These are phyloP conservation scores for Scelioninae gen. 2 DNA, from an alignment of 2,888 invertebrate species.

Conservation along the genomic window DNA sequence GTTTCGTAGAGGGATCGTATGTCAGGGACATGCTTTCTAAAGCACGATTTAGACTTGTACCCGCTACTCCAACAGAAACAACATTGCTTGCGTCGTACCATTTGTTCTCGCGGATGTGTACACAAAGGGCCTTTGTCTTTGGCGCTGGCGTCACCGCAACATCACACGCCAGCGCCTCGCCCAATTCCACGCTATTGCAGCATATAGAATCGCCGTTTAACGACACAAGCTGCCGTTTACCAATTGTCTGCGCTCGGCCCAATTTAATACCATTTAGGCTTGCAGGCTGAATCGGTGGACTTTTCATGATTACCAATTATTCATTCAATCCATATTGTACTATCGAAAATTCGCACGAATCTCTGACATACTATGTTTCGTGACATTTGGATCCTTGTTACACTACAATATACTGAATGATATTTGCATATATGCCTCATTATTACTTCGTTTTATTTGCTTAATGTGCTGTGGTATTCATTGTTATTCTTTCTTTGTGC, in stretches of 20 bases:
- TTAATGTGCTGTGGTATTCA: constrained; percentile 23
- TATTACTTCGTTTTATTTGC: constrained; percentile 40
- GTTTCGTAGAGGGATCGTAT: constrained; percentile 85
- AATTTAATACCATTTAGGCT: constrained; percentile 45
- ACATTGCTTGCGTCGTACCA: constrained; percentile 72
- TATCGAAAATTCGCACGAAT: constrained; percentile 16
- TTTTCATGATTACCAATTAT: constrained; percentile 59
- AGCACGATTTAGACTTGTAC: constrained; percentile 79
- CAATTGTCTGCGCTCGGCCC: constrained; percentile 48
- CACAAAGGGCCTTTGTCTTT: constrained; percentile 69
- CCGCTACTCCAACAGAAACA: constrained; percentile 69
- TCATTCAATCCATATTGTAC: constrained; percentile 30
- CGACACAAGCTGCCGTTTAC: constrained; percentile 70
- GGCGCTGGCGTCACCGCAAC: constrained; percentile 64
- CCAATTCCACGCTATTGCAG: constrained; percentile 69
- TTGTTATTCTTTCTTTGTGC: constrained; percentile 31
- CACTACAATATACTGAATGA: constrained; percentile 22
- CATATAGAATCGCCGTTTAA: constrained; percentile 70
- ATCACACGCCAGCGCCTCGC: constrained; percentile 70
- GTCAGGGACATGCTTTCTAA: constrained; percentile 85
- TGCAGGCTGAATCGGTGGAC: constrained; percentile 59
- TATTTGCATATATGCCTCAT: constrained; percentile 47
- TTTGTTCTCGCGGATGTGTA: constrained; percentile 71
- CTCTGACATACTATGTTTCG: constrained; percentile 1
- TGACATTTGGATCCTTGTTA: constrained; percentile 21